Percentiles rank a stretch among this genome's conserved stretches.
These are phyloP conservation scores for Cataglyphis albicans DNA, from an alignment of 2,888 invertebrate species.

Conservation along the genomic window DNA sequence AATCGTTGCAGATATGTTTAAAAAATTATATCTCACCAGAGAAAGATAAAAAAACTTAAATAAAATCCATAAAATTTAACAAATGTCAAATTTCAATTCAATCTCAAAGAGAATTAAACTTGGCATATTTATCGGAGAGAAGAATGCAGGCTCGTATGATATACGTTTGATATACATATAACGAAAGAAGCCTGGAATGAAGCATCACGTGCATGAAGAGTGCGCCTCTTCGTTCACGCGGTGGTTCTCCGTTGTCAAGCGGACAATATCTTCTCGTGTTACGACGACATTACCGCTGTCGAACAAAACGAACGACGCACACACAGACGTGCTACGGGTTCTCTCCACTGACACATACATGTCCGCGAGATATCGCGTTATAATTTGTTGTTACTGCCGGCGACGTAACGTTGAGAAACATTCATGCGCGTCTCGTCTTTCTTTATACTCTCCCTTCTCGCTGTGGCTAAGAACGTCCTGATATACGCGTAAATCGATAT, in stretches of 20 bases:
- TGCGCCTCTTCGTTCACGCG: slow-evolving; percentile 73
- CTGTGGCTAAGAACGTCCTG: slow-evolving; percentile 8
- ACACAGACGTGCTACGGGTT: not conserved
- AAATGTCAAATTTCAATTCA: not conserved
- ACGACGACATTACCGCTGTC: slow-evolving; percentile 78
- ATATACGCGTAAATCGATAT: slow-evolving; percentile 42
- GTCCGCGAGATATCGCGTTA: slow-evolving; percentile 57
- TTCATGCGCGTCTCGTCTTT: slow-evolving; percentile 41
- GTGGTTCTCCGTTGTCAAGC: slow-evolving; percentile 75
- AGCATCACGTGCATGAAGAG: slow-evolving; percentile 75
- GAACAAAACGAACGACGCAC: slow-evolving; percentile 64
- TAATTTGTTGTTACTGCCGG: slow-evolving; percentile 59
- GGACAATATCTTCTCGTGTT: slow-evolving; percentile 81
- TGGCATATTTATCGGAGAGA: slow-evolving; percentile 18
- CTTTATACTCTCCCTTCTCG: not conserved
- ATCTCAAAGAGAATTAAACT: slow-evolving; percentile 1
- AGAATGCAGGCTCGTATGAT: slow-evolving; percentile 24
- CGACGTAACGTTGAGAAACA: slow-evolving; percentile 48
- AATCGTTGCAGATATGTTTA: not conserved
- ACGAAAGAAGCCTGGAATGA: slow-evolving; percentile 39
- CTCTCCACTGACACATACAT: slow-evolving; percentile 20
- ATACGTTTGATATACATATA: not conserved
- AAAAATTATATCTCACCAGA: not conserved
- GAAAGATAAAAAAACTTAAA: not conserved
- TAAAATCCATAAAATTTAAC: not conserved